Evolutionary conservation across 2,113 vertebrate genomes (phyloP), one percentile per base, ranked within the genome.

Genomic region (Sylvietta virens): DNA sequence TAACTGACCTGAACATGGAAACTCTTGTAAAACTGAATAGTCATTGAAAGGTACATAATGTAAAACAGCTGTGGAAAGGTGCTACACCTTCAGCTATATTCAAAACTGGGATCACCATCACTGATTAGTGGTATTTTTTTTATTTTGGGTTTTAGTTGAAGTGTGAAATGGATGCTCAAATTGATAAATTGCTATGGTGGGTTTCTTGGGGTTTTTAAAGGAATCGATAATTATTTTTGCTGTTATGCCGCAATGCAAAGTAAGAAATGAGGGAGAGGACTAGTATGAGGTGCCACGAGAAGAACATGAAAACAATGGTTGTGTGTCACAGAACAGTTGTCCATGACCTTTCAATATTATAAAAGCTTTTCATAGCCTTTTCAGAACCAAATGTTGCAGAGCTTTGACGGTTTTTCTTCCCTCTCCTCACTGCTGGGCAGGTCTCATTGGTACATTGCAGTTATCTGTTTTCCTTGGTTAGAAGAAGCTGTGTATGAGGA

Each of bases 381-480:
- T 77, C 44, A 70, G 57, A 90, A 82, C 18, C 11, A 71, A 60
- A 9, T 53, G 16, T 67, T 83, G 50, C 0, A 18, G 9, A 51
- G 7, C 57, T 79, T 20, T 94, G 53, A 90, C 0, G 0, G 21
- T 27, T 54, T 48, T 40, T 11, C 15, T 8, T 48, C 16, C 4
- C 2, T 85, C 15, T 82, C 28, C 28, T 14, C 9, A 2, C 33
- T 90, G 26, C 66, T 94, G 90, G 81, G 51, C 93, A 99, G 99
- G 96, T 98, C 98, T 97, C 99, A 99, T 91, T 99, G 99, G 99
- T 99, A 99, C 96, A 98, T 99, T 83, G 99, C 98, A 82, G 98
- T 99, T 39, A 98, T 99, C 95, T 99, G 99, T 96, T 99, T 99
- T 94, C 99, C 99, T 33, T 98, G 98, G 94, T 81, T 99, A 97